A percentile compares a stretch with the other conserved stretches of the same genome.
phyloP scores from a whole-genome alignment of 2,113 vertebrate genomes.

The Triplophysa rosa region DNA sequence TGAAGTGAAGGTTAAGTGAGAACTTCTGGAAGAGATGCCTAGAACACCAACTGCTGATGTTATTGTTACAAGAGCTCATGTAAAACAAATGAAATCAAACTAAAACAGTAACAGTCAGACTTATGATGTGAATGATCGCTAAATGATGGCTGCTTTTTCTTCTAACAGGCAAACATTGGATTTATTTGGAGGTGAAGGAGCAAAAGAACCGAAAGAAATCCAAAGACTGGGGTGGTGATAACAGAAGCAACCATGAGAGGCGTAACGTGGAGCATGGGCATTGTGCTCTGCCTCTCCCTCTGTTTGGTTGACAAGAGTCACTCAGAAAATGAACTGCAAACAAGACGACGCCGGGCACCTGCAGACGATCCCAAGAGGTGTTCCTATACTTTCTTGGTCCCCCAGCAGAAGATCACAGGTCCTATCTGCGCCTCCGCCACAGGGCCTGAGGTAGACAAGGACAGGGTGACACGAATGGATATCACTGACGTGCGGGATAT shows the following conservation, averaged over 20 bases:
- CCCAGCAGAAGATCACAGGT: slow-evolving; percentile 93
- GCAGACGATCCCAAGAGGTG: slow-evolving; percentile 84
- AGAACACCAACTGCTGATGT: too few species aligned
- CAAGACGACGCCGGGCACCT: slow-evolving; percentile 75
- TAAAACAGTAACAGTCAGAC: neutral
- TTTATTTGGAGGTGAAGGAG: slow-evolving; percentile 14
- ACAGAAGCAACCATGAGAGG: slow-evolving; percentile 77
- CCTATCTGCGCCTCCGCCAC: slow-evolving; percentile 93
- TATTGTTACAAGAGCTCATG: too few species aligned
- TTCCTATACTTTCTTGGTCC: slow-evolving; percentile 93
- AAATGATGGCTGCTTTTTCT: neutral
- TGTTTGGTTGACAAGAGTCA: slow-evolving; percentile 65
- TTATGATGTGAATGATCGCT: neutral
- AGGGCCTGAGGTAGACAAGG: slow-evolving; percentile 79
- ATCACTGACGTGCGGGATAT: slow-evolving; percentile 92
- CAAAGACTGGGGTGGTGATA: neutral
- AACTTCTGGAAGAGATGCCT: too few species aligned
- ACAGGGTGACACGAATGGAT: slow-evolving; percentile 93
- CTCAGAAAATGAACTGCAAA: slow-evolving; percentile 61
- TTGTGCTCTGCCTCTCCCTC: slow-evolving; percentile 78
- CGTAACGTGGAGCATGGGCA: slow-evolving; percentile 77
- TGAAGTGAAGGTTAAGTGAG: neutral
- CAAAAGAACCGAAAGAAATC: neutral
- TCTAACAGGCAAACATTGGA: slow-evolving; percentile 13
- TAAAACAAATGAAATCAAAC: too few species aligned